Conservation (phyloP, 2,888 invertebrate genomes). For the Leptinotarsa peninsularis region DNA sequence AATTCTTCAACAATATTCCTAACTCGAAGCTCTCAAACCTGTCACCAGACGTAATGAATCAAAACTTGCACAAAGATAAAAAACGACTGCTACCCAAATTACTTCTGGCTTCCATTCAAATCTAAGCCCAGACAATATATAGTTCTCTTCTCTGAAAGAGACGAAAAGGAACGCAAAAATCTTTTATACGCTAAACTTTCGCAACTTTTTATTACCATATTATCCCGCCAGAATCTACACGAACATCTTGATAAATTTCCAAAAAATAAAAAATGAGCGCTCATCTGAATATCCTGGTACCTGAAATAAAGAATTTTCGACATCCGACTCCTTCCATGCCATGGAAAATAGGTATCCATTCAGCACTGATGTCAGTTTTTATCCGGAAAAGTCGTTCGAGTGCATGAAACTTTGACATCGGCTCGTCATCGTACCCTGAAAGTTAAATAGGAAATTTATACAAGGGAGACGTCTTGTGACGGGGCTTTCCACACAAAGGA, state of each 20-base stretch:
- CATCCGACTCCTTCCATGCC: constrained; percentile 45
- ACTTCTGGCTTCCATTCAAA: background rate
- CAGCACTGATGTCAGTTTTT: constrained; percentile 45
- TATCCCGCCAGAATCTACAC: constrained; percentile 40
- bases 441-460: constrained; percentile 50
- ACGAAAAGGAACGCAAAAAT: constrained; percentile 26
- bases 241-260: constrained; percentile 51
- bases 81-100: background rate
- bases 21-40: too few species aligned
- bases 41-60: background rate
- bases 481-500: constrained; percentile 40
- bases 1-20: too few species aligned
- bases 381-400: constrained; percentile 32
- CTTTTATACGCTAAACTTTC: constrained; percentile 38
- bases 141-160: constrained; percentile 5
- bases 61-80: constrained; percentile 13
- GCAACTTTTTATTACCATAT: constrained; percentile 46
- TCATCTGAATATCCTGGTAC: constrained; percentile 40
- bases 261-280: constrained; percentile 46
- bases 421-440: constrained; percentile 43
- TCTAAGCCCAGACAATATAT: constrained; percentile 26
- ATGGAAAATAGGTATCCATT: constrained; percentile 51
- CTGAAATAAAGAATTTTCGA: constrained; percentile 41
- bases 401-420: constrained; percentile 43
- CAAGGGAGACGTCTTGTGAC: constrained; percentile 38